phyloP scores from a whole-genome alignment of 2,113 vertebrate species.

The Brachyhypopomus occidentalis region DNA sequence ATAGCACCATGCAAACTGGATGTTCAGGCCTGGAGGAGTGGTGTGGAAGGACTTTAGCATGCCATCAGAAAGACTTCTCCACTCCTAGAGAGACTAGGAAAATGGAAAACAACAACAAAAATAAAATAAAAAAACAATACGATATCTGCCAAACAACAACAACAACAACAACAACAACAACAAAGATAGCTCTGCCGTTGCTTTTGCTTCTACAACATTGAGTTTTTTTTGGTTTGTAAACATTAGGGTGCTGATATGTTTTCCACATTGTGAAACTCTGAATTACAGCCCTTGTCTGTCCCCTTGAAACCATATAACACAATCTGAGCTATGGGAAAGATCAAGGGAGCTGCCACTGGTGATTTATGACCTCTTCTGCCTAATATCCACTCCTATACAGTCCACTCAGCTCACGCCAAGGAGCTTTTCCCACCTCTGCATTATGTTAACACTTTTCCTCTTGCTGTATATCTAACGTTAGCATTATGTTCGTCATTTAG shows the following conservation, averaged over 20 bases:
- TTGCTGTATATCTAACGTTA: neutral
- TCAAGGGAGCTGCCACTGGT: slow-evolving; percentile 17
- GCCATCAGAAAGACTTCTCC: neutral
- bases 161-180: neutral
- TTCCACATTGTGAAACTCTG: slow-evolving; percentile 21
- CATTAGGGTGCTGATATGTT: slow-evolving; percentile 4
- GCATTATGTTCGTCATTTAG: neutral
- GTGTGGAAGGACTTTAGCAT: neutral
- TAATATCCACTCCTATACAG: slow-evolving; percentile 17
- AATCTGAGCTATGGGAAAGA: slow-evolving; percentile 28
- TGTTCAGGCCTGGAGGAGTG: no score
- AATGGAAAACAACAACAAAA: neutral
- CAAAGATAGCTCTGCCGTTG: neutral
- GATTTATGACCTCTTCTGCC: slow-evolving; percentile 31
- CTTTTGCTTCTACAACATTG: neutral
- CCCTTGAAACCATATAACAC: slow-evolving; percentile 15
- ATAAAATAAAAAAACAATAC: neutral
- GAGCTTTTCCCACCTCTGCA: neutral
- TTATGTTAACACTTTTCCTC: slow-evolving; percentile 21
- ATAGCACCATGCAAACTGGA: no score
- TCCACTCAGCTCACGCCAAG: slow-evolving; percentile 4
- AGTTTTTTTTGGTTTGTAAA: slow-evolving; percentile 24
- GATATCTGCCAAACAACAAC: neutral
- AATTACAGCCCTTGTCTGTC: slow-evolving; percentile 4
- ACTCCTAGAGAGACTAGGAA: neutral